phyloP scores from a whole-genome alignment of 1,140 invertebrate species.

The Drosophila subobscura region DNA sequence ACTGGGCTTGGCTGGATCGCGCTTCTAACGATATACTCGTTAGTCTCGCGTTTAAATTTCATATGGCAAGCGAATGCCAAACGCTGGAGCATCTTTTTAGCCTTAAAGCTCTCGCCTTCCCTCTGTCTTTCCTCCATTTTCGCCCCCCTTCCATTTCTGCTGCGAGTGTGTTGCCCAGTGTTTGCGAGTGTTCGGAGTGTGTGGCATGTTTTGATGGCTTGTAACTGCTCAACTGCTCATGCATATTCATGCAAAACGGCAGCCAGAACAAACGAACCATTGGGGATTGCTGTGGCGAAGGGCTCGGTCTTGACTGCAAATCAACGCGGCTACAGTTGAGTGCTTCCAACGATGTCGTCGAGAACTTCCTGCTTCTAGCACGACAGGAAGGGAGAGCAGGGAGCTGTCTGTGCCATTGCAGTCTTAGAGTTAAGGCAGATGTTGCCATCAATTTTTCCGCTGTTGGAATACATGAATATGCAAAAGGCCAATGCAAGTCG shows the following conservation, averaged over 20 bases:
- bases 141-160: neutral
- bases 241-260: constrained; percentile 74
- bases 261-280: constrained; percentile 65
- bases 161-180: constrained; percentile 10
- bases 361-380: constrained; percentile 26
- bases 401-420: constrained; percentile 7
- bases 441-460: constrained; percentile 47
- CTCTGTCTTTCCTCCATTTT: neutral
- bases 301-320: constrained; percentile 44
- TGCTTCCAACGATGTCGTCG: constrained; percentile 44
- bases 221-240: constrained; percentile 77
- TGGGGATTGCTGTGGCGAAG: constrained; percentile 50
- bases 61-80: constrained; percentile 51
- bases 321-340: constrained; percentile 59
- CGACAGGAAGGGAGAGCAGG: too few relatives aligned
- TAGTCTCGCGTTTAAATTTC: constrained; percentile 76
- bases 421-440: constrained; percentile 45
- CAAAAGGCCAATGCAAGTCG: constrained; percentile 35
- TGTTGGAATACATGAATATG: constrained; percentile 44
- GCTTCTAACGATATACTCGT: constrained; percentile 76
- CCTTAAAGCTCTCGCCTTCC: constrained; percentile 50
- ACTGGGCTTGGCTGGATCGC: constrained; percentile 23
- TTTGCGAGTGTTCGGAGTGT: constrained; percentile 12
- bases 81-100: constrained; percentile 48
- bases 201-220: constrained; percentile 75